phyloP scores from a whole-genome alignment of 2,888 invertebrate species.

The Hyalella azteca region DNA sequence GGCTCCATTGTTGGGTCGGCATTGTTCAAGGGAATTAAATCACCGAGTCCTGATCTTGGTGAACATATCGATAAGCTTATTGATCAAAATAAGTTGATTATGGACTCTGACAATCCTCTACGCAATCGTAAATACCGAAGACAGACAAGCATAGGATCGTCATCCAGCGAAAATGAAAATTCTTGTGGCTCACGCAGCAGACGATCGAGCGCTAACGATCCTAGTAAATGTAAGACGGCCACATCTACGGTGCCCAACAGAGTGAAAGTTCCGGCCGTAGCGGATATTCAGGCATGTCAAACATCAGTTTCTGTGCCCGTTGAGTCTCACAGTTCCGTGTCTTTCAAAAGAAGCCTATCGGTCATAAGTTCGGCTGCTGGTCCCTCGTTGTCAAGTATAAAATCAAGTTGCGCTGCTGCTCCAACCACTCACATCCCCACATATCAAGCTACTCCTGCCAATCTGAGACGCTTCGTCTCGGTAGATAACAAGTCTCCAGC shows the following conservation, averaged over 20 bases:
- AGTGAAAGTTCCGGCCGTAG: background rate
- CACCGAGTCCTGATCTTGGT: slow-evolving; percentile 56
- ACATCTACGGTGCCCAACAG: background rate
- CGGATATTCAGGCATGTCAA: background rate
- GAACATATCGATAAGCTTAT: slow-evolving; percentile 57
- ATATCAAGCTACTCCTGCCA: slow-evolving; percentile 9
- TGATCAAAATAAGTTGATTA: slow-evolving; percentile 55
- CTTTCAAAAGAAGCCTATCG: background rate
- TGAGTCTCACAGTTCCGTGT: background rate
- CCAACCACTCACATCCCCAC: background rate
- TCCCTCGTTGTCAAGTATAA: background rate
- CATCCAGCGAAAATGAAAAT: slow-evolving; percentile 52
- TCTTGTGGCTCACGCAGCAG: slow-evolving; percentile 3
- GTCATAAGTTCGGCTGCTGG: background rate
- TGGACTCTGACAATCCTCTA: slow-evolving; percentile 55
- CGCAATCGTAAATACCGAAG: slow-evolving; percentile 51
- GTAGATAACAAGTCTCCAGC: background rate
- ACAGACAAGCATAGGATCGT: slow-evolving; percentile 51
- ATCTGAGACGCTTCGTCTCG: background rate
- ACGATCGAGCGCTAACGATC: background rate
- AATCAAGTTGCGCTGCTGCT: background rate
- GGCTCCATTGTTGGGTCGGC: slow-evolving; percentile 4
- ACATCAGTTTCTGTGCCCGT: background rate
- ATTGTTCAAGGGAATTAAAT: slow-evolving; percentile 55
- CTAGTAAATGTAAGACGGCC: background rate